A percentile compares a stretch with the other conserved stretches of the same genome.
These are phyloP conservation scores for Ancistrus triradiatus DNA, from an alignment of 2,113 vertebrate genomes.

Conservation along the genomic window DNA sequence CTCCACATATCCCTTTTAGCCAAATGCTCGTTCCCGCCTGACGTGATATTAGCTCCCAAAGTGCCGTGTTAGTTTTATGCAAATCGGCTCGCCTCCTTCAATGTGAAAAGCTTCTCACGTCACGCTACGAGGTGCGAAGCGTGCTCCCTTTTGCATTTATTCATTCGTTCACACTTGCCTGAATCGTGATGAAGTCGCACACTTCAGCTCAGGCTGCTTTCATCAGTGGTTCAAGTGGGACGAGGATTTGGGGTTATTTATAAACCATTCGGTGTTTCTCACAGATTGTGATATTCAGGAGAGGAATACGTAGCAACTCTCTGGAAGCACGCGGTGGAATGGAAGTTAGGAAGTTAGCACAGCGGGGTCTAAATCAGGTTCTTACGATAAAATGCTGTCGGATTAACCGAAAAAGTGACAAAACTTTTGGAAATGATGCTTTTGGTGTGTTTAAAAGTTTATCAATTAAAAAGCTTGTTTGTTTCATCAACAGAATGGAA, in stretches of 20 bases:
- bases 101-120: conserved; percentile 21
- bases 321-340: too few relatives aligned
- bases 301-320: too few relatives aligned
- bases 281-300: too few relatives aligned
- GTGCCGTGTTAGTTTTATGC: conserved; percentile 28
- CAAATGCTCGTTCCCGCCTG: neutral
- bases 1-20: too few relatives aligned
- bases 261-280: neutral
- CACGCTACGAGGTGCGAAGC: conserved; percentile 16
- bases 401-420: too few relatives aligned
- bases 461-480: too few relatives aligned
- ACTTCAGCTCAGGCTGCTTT: neutral
- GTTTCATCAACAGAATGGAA: too few relatives aligned
- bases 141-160: neutral
- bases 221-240: neutral
- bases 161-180: neutral
- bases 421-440: too few relatives aligned
- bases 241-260: neutral
- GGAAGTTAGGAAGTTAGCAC: too few relatives aligned
- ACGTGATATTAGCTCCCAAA: neutral
- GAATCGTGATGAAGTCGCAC: neutral
- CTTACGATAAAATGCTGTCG: too few relatives aligned
- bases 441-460: too few relatives aligned
- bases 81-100: neutral
- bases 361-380: too few relatives aligned